Percentiles rank a stretch among this genome's conserved stretches.
phyloP scores from a whole-genome alignment of 2,797 vertebrate species.

The Orientallactaga sibirica region DNA sequence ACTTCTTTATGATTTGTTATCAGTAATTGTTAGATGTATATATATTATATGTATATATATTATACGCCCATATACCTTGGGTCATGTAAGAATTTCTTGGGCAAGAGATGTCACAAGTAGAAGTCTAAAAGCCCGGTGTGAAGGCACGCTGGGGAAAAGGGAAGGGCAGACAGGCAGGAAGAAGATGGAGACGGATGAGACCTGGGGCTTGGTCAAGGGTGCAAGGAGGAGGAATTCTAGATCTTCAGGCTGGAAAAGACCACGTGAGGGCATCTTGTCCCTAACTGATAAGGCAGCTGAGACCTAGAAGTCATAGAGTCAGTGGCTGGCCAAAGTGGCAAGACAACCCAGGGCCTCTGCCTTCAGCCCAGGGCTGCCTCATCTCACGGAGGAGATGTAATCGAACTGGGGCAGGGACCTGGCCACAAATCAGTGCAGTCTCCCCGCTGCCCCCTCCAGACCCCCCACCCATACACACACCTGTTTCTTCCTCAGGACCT shows the following conservation, averaged over 20 bases:
- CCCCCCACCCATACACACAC: neutral
- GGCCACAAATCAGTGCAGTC: neutral
- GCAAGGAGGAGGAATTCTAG: neutral
- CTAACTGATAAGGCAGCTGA: conserved; percentile 3
- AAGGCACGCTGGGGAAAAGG: neutral
- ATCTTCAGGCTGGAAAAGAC: neutral
- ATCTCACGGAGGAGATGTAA: neutral
- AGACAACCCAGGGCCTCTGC: neutral
- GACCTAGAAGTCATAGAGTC: neutral
- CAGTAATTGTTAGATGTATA: neutral
- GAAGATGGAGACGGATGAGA: neutral
- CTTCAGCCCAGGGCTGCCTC: neutral
- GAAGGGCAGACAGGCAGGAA: neutral
- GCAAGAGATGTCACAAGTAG: neutral
- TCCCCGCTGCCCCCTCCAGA: neutral
- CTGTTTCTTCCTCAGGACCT: neutral
- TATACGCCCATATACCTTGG: no score
- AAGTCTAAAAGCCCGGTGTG: neutral
- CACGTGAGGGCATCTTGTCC: neutral
- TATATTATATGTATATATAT: no score
- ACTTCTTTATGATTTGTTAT: neutral
- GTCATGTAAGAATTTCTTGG: neutral
- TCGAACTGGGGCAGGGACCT: neutral
- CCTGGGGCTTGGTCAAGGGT: neutral
- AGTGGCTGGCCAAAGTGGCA: neutral